phyloP scores from a whole-genome alignment of 2,797 vertebrate species.

The Notamacropus eugenii region DNA sequence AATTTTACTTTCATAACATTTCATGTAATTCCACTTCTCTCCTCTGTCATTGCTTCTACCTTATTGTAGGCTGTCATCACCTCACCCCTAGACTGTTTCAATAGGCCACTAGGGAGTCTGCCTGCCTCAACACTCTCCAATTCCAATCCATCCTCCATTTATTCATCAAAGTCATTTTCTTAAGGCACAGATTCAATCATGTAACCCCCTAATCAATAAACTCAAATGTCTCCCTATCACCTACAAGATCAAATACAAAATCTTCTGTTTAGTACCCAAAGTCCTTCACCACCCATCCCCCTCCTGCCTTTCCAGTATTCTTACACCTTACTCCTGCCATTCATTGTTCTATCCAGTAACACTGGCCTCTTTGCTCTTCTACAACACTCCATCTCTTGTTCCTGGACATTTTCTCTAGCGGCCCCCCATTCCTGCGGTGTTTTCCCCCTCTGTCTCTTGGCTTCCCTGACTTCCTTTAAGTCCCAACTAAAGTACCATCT shows the following conservation, averaged over 20 bases:
- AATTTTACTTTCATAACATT: neutral
- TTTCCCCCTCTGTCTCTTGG: neutral
- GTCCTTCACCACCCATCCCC: too few species aligned
- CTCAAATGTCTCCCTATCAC: too few species aligned
- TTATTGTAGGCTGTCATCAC: neutral
- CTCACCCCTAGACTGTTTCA: neutral
- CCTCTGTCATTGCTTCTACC: neutral
- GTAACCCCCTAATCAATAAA: too few species aligned
- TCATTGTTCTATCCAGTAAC: too few species aligned
- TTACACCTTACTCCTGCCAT: too few species aligned
- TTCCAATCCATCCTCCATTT: neutral
- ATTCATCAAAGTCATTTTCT: neutral
- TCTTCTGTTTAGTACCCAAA: too few species aligned
- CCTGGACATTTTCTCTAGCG: neutral
- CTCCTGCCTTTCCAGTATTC: too few species aligned
- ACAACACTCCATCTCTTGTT: neutral
- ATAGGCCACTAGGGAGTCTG: neutral
- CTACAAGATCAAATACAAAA: too few species aligned
- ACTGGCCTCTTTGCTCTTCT: neutral
- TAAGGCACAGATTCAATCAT: neutral
- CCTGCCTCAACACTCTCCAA: neutral
- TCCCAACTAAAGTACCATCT: neutral
- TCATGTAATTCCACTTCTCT: neutral
- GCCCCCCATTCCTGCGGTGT: neutral
- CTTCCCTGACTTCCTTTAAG: neutral